Percentiles rank a stretch among this genome's conserved stretches.
Conservation (phyloP, 2,888 invertebrate genomes). For the Pyralis farinalis region DNA sequence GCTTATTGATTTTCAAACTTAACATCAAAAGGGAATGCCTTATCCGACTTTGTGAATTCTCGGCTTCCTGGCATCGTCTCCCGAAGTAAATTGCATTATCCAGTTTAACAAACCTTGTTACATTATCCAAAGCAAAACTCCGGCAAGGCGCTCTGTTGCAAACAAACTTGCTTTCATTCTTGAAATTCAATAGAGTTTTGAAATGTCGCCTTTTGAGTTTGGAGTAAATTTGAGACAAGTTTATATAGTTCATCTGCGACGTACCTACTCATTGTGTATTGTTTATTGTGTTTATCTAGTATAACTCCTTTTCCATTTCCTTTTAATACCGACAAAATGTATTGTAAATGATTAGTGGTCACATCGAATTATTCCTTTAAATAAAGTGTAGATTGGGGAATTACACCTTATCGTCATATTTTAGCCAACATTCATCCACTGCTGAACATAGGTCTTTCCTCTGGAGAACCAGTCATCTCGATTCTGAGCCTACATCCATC, state of each 20-base stretch:
- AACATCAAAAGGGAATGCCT: not conserved
- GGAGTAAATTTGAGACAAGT: slow-evolving; percentile 13
- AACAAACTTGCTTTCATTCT: slow-evolving; percentile 31
- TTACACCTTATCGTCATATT: too few relatives aligned
- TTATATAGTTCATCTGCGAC: slow-evolving; percentile 5
- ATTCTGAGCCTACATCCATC: too few relatives aligned
- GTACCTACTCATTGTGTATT: too few relatives aligned
- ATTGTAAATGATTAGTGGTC: too few relatives aligned
- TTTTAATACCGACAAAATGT: too few relatives aligned
- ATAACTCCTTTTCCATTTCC: too few relatives aligned
- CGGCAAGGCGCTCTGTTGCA: slow-evolving; percentile 15
- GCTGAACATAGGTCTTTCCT: too few relatives aligned
- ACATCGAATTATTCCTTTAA: too few relatives aligned
- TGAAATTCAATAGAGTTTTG: slow-evolving; percentile 27
- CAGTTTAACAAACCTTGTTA: slow-evolving; percentile 37
- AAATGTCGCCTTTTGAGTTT: slow-evolving; percentile 21
- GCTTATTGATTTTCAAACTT: not conserved
- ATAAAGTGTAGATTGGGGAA: too few relatives aligned
- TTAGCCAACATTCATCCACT: too few relatives aligned
- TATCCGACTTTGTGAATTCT: not conserved
- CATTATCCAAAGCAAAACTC: slow-evolving; percentile 34
- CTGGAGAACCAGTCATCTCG: too few relatives aligned
- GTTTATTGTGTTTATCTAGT: too few relatives aligned
- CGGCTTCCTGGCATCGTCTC: slow-evolving; percentile 13
- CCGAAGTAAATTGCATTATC: slow-evolving; percentile 42